Evolutionary conservation across 2,888 invertebrate genomes (phyloP).

Genomic region (Torymus aiolomorphi): DNA sequence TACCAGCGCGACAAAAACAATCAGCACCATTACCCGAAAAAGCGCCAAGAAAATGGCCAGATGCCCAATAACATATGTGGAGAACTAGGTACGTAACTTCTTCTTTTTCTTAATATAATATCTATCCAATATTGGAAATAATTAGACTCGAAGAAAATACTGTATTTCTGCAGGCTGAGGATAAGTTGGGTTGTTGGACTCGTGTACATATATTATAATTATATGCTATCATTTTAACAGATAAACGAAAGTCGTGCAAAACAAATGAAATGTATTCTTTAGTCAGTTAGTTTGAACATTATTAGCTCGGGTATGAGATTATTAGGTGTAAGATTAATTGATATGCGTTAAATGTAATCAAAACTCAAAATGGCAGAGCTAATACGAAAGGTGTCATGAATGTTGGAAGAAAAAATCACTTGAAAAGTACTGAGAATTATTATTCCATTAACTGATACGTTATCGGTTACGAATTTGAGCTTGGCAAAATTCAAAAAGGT

Average conservation of each 20-base stretch:
- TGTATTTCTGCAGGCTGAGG: no score
- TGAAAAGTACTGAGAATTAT: constrained; percentile 27
- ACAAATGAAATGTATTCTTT: no score
- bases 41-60: constrained; percentile 89
- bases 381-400: background rate
- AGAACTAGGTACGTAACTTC: constrained; percentile 77
- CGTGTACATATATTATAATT: no score
- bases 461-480: background rate
- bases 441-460: background rate
- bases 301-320: no score
- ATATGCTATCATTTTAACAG: no score
- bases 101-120: background rate
- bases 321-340: no score
- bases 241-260: no score
- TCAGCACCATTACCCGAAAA: constrained; percentile 76
- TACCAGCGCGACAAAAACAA: constrained; percentile 93
- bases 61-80: constrained; percentile 93
- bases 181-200: no score
- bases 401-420: no score
- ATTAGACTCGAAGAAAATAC: no score
- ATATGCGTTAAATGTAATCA: background rate
- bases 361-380: constrained; percentile 40
- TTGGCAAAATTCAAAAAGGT: constrained; percentile 54
- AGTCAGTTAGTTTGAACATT: no score
- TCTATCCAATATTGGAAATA: no score